Evolutionary conservation across 1,140 invertebrate species (phyloP), one percentile per base, ranked within the genome.

Genomic region (Drosophila cardini): DNA sequence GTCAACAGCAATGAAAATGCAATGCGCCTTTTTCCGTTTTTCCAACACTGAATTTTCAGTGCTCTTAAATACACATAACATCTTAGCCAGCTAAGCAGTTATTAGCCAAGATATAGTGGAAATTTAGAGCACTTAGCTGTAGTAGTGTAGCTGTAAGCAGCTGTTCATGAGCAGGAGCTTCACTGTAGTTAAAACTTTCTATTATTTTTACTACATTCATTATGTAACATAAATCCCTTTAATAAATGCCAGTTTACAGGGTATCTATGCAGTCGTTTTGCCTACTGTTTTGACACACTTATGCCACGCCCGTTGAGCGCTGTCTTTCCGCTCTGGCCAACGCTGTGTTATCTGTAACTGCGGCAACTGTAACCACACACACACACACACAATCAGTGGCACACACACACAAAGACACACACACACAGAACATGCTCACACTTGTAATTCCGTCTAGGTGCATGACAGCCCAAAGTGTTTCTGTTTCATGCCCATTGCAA

Each of bases 401-500:
- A 40, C 18, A 60, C 43, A 76, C 46, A 45, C 34, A 67, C 40
- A 40, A 13, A 2, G 4, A 10, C 10, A 65, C 61, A 71, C 57
- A 60, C 45, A 34, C 32, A 57, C 60, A 72, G 55, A 62, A 76
- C 75, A 82, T 68, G 69, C 79, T 64, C 72, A 78, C 76, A 89
- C 83, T 86, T 87, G 84, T 87, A 89, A 87, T 87, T 77, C 83
- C 80, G 84, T 80, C 83, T 87, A 87, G 82, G 70, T 90, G 84
- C 85, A 80, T 80, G 74, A 68, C 76, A 76, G 84, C 68, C 61
- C 63, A 87, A 87, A 87, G 83, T 89, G 83, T 89, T 90, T 86
- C 76, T 87, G 82, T 87, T 90, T 82, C 72, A 89, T 89, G 85
- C 80, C 85, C 78, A 90, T 87, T 90, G 86, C 86, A 90, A 86